A percentile compares a stretch with the other conserved stretches of the same genome.
phyloP scores from a whole-genome alignment of 2,797 vertebrate genomes.

The Phylloscopus collybita region DNA sequence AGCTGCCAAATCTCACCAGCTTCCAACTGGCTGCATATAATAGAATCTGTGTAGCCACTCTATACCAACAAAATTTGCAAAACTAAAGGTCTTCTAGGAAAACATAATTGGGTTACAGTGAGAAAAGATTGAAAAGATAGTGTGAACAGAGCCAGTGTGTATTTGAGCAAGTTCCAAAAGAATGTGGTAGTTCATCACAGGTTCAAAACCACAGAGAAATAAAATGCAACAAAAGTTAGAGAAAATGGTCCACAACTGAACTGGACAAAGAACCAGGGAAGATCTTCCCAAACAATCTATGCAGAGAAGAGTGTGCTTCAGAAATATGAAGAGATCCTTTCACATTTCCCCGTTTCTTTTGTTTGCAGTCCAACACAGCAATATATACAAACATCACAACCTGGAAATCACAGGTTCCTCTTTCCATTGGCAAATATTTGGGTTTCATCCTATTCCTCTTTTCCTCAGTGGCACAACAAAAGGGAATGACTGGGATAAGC shows the following conservation, averaged over 20 bases:
- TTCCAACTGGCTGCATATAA: background rate
- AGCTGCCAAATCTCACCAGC: background rate
- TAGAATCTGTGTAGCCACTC: background rate
- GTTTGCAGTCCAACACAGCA: background rate
- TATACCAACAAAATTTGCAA: background rate
- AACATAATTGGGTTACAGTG: background rate
- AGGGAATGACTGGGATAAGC: background rate
- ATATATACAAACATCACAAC: background rate
- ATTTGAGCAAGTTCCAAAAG: background rate
- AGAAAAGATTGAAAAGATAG: background rate
- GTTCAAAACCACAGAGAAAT: background rate
- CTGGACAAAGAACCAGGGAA: background rate
- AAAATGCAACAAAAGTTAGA: background rate
- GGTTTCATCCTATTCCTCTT: background rate
- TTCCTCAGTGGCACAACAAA: background rate
- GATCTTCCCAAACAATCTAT: background rate
- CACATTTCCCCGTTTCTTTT: background rate
- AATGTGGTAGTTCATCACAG: background rate
- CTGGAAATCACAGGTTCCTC: background rate
- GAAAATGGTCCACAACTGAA: background rate
- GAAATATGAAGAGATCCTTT: background rate
- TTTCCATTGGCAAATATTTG: background rate
- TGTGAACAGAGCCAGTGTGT: background rate
- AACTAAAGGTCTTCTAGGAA: background rate
- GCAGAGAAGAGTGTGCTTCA: background rate